Base-by-base conservation (phyloP, 2,888 invertebrate genomes). In the Protophormia terraenovae region DNA sequence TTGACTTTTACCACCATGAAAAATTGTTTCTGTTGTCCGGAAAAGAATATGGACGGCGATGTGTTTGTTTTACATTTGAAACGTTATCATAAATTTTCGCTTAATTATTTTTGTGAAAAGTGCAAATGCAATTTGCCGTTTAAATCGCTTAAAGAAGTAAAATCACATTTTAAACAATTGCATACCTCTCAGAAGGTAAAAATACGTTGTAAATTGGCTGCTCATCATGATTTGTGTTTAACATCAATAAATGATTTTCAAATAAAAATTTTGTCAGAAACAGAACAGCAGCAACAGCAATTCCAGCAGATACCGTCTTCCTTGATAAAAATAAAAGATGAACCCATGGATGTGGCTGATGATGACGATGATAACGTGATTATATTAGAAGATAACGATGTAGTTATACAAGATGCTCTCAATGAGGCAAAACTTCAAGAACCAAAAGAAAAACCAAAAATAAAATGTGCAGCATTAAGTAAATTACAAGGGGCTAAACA, bases 331-430 rank as follows among this genome's bases (percentile, higher is more conserved):
- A 55, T 87, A 27, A 85, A 85, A 38, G 55, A 77, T 7, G 79
- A 87, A 71, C 77, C 66, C 2, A 16, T 69, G 12, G 83, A 80
- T 5, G 29, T 3, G 1, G 24, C 29, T 0, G 60, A 78, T 55
- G 53, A 10, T 62, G 84, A 71, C 22, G 32, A 53, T 58, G 64
- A 87, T 62, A 73, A 72, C 7, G 73, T 87, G 5, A 66, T 84
- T 69, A 45, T 87, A 8, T 16, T 88, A 5, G 87, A 87, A 73
- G 88, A 87, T 10, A 82, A 88, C 47, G 88, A 88, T 75, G 7
- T 88, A 14, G 76, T 83, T 7, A 80, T 86, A 38, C 64, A 64
- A 53, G 71, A 80, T 38, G 82, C 86, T 24, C 2, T 83, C 2
- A 76, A 60, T 72, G 69, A 69, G 38, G 47, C 62, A 5, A 47